Base-by-base conservation (phyloP, 2,797 vertebrate genomes). In the Ammospiza maritima region DNA sequence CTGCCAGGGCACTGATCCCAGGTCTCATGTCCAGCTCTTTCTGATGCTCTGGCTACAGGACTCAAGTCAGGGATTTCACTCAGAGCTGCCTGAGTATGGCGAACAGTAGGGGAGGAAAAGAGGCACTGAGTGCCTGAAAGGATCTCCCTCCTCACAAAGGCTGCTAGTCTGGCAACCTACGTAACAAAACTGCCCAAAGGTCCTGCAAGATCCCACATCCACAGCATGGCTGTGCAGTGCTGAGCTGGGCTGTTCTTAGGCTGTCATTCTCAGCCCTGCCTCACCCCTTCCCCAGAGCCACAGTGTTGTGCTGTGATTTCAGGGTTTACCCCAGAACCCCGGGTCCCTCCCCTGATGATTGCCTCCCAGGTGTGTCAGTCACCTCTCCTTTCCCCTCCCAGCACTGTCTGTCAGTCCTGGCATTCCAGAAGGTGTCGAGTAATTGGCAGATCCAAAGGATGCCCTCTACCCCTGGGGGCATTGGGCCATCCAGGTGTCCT, bases 201-300 rank as follows among this genome's bases (percentile, higher is more conserved):
- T 34, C n/a, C 75, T 58, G 48, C 57, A 45, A n/a, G 83, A 29
- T 48, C 42, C 50, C 38, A 21, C 1, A 0, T 29, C n/a, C 57
- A 10, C 54, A 38, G 47, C 3, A 38, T 38, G 36, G 36, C 25
- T 4, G 0, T 4, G 30, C 0, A 0, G 57, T 25, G 69, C 58
- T 48, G 74, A 40, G 74, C 3, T 1, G 36, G 51, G 42, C 19
- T 51, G 12, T 23, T 36, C 62, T 18, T 26, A 32, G 66, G 23
- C 13, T 38, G 2, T 34, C 11, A 4, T n/a, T 57, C 50, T 34
- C 42, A 69, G 77, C 74, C 15, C 15, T 7, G 16, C 74, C 40
- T 62, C 48, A 29, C 9, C 53, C 34, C 61, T 79, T 45, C 16
- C 1, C 3, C 1, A 6, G 10, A 62, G 62, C 50, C 44, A 34